These are phyloP conservation scores for Platyscapa corneri DNA, from an alignment of 1,140 invertebrate species.

Conservation along the genomic window DNA sequence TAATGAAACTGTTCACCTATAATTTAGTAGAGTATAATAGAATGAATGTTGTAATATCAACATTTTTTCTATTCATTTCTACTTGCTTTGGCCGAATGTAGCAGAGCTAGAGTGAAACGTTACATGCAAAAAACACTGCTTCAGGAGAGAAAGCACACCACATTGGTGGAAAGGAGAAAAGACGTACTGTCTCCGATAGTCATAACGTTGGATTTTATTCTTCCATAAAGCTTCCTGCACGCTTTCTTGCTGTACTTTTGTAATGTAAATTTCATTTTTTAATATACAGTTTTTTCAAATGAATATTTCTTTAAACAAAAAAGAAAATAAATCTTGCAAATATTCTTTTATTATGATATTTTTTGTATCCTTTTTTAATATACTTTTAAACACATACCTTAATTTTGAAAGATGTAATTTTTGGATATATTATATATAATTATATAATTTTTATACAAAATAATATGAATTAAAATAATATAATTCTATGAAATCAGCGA, in stretches of 20 bases:
- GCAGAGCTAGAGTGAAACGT: not conserved
- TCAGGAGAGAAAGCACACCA: not conserved
- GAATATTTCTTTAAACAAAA: not conserved
- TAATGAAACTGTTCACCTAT: too few species aligned
- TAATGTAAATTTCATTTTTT: constrained; percentile 5
- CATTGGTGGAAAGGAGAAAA: not conserved
- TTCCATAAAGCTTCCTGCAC: not conserved
- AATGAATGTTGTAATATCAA: not conserved
- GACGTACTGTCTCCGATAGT: not conserved
- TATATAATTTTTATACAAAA: not conserved
- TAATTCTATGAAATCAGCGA: too few species aligned
- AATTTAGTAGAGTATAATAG: not conserved
- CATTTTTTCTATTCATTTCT: not conserved
- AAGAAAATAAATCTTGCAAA: not conserved
- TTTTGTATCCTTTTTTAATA: not conserved
- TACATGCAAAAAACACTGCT: not conserved
- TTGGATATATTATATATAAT: too few species aligned
- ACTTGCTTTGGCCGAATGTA: not conserved
- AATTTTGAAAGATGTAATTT: too few species aligned
- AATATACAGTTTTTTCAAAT: not conserved
- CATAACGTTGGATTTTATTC: not conserved
- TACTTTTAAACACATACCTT: too few species aligned
- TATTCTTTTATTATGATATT: not conserved
- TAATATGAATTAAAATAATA: not conserved
- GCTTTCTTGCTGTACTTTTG: not conserved